These are phyloP conservation scores for Pachypanchax playfairii DNA, from an alignment of 2,113 vertebrate genomes.

Conservation along the genomic window DNA sequence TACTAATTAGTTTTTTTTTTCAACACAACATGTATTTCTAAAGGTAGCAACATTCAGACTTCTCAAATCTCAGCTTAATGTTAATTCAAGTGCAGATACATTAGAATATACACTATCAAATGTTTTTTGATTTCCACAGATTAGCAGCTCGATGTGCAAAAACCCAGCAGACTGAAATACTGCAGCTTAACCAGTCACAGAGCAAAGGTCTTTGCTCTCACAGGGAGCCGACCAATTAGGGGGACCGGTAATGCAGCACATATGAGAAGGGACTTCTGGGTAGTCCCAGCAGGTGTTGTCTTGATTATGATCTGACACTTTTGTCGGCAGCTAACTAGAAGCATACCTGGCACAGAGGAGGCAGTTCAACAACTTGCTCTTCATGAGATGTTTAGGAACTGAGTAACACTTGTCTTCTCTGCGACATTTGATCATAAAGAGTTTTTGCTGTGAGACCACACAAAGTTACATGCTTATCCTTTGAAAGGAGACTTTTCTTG, in stretches of 20 bases:
- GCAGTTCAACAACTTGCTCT: not conserved
- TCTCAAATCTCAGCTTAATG: not conserved
- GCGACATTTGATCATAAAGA: conserved; percentile 5
- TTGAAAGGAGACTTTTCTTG: too few relatives aligned
- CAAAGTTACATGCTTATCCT: too few relatives aligned
- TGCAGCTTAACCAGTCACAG: conserved; percentile 35
- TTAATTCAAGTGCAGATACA: not conserved
- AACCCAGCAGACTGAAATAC: conserved; percentile 2
- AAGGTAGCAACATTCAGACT: not conserved
- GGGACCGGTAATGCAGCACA: conserved; percentile 62
- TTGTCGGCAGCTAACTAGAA: conserved; percentile 59
- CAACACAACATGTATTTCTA: conserved; percentile 17
- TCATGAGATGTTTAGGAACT: conserved; percentile 17
- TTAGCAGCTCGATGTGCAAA: conserved; percentile 39
- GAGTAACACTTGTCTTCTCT: conserved; percentile 8
- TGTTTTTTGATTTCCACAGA: conserved; percentile 29
- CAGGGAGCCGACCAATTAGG: conserved; percentile 62
- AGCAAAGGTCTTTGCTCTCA: conserved; percentile 27
- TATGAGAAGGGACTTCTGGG: conserved; percentile 73
- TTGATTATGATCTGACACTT: conserved; percentile 75
- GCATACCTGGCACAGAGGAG: conserved; percentile 42
- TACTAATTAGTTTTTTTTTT: conserved; percentile 10
- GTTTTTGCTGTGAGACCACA: not conserved
- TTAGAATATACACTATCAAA: not conserved
- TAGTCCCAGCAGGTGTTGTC: conserved; percentile 73